A percentile compares a stretch with the other conserved stretches of the same genome.
Conservation (phyloP, 1,140 invertebrate species). For the Caenorhabditis brenneri region DNA sequence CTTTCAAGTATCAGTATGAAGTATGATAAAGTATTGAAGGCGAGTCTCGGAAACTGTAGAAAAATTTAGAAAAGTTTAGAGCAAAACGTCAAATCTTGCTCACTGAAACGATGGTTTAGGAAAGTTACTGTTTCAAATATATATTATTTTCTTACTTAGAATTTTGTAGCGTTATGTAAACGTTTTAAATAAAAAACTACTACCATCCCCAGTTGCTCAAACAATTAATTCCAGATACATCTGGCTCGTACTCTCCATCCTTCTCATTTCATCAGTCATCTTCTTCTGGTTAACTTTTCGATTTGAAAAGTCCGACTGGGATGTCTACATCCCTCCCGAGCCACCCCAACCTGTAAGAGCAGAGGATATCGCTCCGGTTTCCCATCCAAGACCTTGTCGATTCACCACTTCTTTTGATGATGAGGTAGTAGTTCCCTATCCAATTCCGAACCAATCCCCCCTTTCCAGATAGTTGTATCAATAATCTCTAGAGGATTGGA, state of each 20-base stretch:
- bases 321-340: background rate
- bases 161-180: too few species aligned
- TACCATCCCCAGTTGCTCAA: too few species aligned
- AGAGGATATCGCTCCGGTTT: background rate
- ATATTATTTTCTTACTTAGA: too few species aligned
- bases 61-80: too few species aligned
- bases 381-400: background rate
- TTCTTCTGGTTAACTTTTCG: background rate
- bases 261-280: background rate
- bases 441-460: background rate
- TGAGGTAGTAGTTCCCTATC: background rate
- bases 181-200: too few species aligned
- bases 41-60: too few species aligned
- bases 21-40: background rate
- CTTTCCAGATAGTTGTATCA: conserved; percentile 1
- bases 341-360: background rate
- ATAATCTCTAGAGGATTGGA: conserved; percentile 14
- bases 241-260: background rate
- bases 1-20: too few species aligned
- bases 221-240: background rate
- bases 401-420: conserved; percentile 11
- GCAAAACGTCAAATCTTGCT: too few species aligned
- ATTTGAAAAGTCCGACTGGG: conserved; percentile 15
- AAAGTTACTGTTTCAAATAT: too few species aligned
- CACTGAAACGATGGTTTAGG: too few species aligned